A percentile compares a stretch with the other conserved stretches of the same genome.
Evolutionary conservation across 2,888 invertebrate species (phyloP).

Genomic region (Pollenia griseotomentosa): DNA sequence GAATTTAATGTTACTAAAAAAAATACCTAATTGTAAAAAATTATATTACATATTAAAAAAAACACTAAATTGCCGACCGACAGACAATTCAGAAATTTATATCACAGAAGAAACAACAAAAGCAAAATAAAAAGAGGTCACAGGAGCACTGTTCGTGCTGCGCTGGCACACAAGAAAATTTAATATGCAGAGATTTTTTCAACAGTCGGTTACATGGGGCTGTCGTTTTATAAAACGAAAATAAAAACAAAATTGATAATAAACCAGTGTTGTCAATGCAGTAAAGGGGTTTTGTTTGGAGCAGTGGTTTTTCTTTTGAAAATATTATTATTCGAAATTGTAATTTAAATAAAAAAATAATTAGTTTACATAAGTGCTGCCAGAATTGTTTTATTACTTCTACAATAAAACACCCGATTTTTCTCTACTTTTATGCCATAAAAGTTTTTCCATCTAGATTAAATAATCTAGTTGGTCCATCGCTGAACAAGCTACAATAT

Average conservation of each 20-base stretch:
- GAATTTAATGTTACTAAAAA: no score
- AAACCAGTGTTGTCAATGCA: slow-evolving; percentile 45
- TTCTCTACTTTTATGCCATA: no score
- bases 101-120: slow-evolving; percentile 36
- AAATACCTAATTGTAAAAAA: neutral
- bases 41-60: neutral
- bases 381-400: no score
- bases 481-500: no score
- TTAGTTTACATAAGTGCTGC: no score
- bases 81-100: slow-evolving; percentile 28
- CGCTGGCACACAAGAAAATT: slow-evolving; percentile 65
- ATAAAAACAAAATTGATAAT: slow-evolving; percentile 54
- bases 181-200: slow-evolving; percentile 43
- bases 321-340: no score
- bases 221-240: slow-evolving; percentile 43
- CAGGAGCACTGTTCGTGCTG: slow-evolving; percentile 70
- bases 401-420: no score
- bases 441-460: no score
- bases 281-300: neutral
- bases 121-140: slow-evolving; percentile 69
- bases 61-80: slow-evolving; percentile 29
- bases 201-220: slow-evolving; percentile 44
- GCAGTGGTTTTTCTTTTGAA: neutral
- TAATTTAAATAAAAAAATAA: no score
- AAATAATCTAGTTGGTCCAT: no score